A percentile compares a stretch with the other conserved stretches of the same genome.
These are phyloP conservation scores for Thripadectes ignobilis DNA, from an alignment of 2,797 vertebrate genomes.

Conservation along the genomic window DNA sequence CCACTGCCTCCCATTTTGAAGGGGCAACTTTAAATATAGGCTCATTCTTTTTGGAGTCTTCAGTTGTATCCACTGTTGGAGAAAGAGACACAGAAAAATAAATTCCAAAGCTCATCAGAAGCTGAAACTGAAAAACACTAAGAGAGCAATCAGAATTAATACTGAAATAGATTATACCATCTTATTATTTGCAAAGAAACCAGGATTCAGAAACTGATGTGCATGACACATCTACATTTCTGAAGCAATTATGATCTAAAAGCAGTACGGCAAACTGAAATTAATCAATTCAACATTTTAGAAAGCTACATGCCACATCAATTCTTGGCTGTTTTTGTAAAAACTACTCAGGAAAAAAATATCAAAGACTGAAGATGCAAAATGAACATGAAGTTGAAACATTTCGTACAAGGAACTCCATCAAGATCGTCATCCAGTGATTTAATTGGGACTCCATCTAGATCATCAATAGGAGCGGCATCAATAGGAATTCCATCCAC, in stretches of 20 bases:
- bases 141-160: neutral
- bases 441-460: slow-evolving; percentile 95
- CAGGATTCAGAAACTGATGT: neutral
- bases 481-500: slow-evolving; percentile 91
- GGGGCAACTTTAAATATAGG: slow-evolving; percentile 96
- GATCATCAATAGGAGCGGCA: slow-evolving; percentile 84
- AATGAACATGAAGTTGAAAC: neutral
- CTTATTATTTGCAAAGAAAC: neutral
- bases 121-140: neutral
- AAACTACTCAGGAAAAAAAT: neutral
- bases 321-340: neutral
- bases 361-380: neutral
- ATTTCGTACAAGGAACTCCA: slow-evolving; percentile 89
- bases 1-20: slow-evolving; percentile 98
- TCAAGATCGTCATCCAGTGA: slow-evolving; percentile 92
- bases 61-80: slow-evolving; percentile 83
- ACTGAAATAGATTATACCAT: neutral
- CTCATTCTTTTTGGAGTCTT: slow-evolving; percentile 87
- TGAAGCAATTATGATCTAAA: neutral
- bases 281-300: neutral
- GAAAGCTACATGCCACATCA: neutral
- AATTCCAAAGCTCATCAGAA: neutral
- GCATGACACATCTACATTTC: neutral
- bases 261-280: neutral
- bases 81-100: neutral